Evolutionary conservation across 2,888 invertebrate genomes (phyloP), one percentile per base, ranked within the genome.

Genomic region (Xestia xanthographa): DNA sequence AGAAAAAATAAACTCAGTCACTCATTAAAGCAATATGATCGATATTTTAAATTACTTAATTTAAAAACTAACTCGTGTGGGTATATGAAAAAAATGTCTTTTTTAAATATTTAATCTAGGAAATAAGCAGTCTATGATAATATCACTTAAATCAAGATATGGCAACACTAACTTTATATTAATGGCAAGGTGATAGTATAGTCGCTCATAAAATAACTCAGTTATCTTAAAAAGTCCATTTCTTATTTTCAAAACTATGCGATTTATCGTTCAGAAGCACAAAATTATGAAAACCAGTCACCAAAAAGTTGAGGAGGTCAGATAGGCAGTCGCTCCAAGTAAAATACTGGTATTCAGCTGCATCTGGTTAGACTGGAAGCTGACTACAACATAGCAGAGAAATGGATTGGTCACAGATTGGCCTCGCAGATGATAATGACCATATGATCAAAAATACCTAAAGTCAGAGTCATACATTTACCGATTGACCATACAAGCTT

Each of bases 61-160:
- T 75, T 72, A 70, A 63, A 69, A 82, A 78, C 73, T 79, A 86
- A 84, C 60, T 75, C 67, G 73, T 71, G 75, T 58, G 63, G 58
- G 69, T 81, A 85, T 85, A 82, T 72, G 72, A 84, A 83, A 79
- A 84, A 88, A 88, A 84, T 90, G 89, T 90, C 90, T 91, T 90
- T 91, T 89, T 66, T 1, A 72, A 63, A 79, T 84, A 80, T 85
- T 86, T 85, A 53, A 86, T 84, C 84, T 90, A 90, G 80, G 87
- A 91, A 88, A 88, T 85, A 93, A 92, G 92, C 94, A 94, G 94
- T 94, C 94, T 93, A 93, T 93, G 79, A 79, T 88, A 90, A 89
- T 93, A 93, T 94, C 92, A 93, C 93, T 93, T 92, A 92, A 88
- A 88, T 86, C 67, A 86, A 86, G 89, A 91, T 92, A 92, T 92